Base-by-base conservation (phyloP, 2,888 invertebrate species). In the Bombylius major region DNA sequence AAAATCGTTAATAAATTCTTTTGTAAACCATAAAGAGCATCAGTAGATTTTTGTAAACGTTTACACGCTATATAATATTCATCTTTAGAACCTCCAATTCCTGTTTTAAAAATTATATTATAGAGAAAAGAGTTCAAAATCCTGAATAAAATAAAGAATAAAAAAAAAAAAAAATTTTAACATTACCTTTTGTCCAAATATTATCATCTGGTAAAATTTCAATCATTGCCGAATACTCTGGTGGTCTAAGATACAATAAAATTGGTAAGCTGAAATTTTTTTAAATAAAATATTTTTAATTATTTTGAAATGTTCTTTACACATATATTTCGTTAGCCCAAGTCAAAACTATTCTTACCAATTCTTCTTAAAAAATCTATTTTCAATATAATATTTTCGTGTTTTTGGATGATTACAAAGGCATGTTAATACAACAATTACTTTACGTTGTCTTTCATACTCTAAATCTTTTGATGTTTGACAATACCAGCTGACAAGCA, bases 381-480 rank as follows among this genome's bases (percentile, higher is more conserved):
- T 66, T 54, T 77, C 74, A 48, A 81, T 70, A 55, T 78, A 70
- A 63, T 75, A 76, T 61, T 77, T 73, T 31, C 81, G 70, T 3
- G 79, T 78, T 60, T 69, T 70, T 34, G 71, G 68, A 64, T 81
- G 80, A 54, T 74, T 68, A 44, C 79, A 72, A 14, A 81, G 64
- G 33, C 73, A 75, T 53, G 77, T 71, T 7, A 79, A 67, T 47
- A 77, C 66, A 32, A 69, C 69, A 34, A 82, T 69, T 54, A 76
- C 71, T 53, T 71, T 69, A 33, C 73, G 70, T 63, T 80, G 80
- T 44, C 65, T 66, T 47, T 70, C 69, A 59, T 70, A 71, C 42
- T 72, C 69, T 48, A 71, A 52, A 36, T 69, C 70, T 47, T 65
- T 66, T 13, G 70, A 64, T 1, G 72, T 72, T 56, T 73, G 71